These are phyloP conservation scores for Baronia brevicornis DNA, from an alignment of 2,888 invertebrate genomes.

Conservation along the genomic window DNA sequence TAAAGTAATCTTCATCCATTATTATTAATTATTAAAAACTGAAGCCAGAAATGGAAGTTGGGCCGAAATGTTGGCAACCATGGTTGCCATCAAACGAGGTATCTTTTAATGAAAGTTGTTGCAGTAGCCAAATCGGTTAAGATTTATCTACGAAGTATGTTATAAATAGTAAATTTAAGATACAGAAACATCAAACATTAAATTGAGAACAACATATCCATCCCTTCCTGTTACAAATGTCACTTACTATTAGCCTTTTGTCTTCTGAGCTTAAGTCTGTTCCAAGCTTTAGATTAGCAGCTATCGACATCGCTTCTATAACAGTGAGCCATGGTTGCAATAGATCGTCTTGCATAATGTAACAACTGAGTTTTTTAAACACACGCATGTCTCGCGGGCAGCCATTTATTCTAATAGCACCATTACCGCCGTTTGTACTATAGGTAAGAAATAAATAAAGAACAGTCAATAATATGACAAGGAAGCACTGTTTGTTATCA, in stretches of 20 bases:
- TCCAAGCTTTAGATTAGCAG: constrained; percentile 82
- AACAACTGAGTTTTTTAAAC: constrained; percentile 83
- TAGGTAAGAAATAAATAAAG: constrained; percentile 7
- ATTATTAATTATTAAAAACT: too few relatives aligned
- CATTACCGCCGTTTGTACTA: constrained; percentile 76
- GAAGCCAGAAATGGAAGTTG: too few relatives aligned
- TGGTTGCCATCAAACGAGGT: too few relatives aligned
- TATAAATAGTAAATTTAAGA: too few relatives aligned
- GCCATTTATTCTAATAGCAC: constrained; percentile 80
- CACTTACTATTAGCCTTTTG: constrained; percentile 77
- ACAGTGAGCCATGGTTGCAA: constrained; percentile 82
- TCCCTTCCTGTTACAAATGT: background rate
- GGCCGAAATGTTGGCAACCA: too few relatives aligned
- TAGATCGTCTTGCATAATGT: constrained; percentile 86
- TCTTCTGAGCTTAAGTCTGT: constrained; percentile 68
- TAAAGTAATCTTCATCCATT: too few relatives aligned
- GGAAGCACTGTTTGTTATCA: too few relatives aligned
- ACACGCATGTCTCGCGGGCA: constrained; percentile 77
- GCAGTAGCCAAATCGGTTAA: too few relatives aligned
- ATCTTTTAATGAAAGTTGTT: too few relatives aligned
- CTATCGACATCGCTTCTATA: constrained; percentile 82
- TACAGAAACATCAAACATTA: too few relatives aligned
- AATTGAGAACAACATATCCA: background rate
- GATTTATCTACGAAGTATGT: too few relatives aligned
- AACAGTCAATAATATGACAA: too few relatives aligned